Evolutionary conservation across 2,888 invertebrate genomes (phyloP).

Genomic region (Nebria salina): DNA sequence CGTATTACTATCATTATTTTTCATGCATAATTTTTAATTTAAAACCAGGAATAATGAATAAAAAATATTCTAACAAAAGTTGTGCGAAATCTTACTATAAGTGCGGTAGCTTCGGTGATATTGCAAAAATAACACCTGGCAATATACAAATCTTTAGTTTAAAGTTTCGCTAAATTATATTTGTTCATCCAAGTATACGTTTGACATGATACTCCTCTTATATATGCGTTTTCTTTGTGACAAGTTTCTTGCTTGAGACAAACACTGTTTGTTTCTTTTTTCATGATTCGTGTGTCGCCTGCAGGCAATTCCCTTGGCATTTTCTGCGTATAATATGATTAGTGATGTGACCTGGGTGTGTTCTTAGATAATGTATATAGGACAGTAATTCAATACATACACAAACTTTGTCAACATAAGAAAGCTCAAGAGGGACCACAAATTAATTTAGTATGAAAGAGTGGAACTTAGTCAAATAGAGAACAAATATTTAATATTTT

Average conservation of each 20-base stretch:
- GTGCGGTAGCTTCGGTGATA: no score
- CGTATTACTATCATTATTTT: neutral
- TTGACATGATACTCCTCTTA: no score
- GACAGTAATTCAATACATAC: conserved; percentile 25
- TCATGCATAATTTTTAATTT: conserved; percentile 2
- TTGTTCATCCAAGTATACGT: no score
- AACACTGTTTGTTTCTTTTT: neutral
- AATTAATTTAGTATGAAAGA: neutral
- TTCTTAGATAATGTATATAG: conserved; percentile 23
- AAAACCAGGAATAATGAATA: neutral
- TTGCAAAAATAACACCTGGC: no score
- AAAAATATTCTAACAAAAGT: neutral
- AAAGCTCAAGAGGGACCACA: neutral
- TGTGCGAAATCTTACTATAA: no score
- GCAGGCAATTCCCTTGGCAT: conserved; percentile 15
- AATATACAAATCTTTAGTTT: no score
- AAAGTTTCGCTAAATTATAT: no score
- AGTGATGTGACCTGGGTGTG: conserved; percentile 22
- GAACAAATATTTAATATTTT: neutral
- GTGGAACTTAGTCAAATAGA: neutral
- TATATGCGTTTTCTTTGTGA: neutral
- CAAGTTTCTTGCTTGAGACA: conserved; percentile 6
- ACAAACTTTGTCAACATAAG: neutral
- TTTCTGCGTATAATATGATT: conserved; percentile 27
- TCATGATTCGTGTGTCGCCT: neutral